A percentile compares a stretch with the other conserved stretches of the same genome.
phyloP scores from a whole-genome alignment of 2,113 vertebrate species.

The Salminus brasiliensis region DNA sequence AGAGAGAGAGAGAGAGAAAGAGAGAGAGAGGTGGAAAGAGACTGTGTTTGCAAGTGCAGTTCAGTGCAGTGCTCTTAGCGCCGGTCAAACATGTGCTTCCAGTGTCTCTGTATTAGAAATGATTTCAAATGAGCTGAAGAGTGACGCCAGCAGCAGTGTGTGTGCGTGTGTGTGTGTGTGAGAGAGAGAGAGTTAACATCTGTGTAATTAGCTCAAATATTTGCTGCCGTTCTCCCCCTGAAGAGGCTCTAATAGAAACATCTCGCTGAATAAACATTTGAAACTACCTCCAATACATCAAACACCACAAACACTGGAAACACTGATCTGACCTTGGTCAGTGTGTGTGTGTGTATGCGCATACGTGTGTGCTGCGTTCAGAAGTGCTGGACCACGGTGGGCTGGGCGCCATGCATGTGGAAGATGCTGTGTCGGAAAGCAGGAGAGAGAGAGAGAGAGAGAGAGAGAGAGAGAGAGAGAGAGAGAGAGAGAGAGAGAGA shows the following conservation, averaged over 20 bases:
- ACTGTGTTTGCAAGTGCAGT: constrained; percentile 25
- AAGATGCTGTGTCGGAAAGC: constrained; percentile 42
- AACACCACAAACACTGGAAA: constrained; percentile 3
- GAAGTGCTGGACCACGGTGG: constrained; percentile 25
- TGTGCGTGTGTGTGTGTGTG: no score
- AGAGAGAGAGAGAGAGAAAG: constrained; percentile 1
- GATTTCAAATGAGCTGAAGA: neutral
- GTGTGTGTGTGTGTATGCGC: neutral
- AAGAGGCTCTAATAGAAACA: neutral
- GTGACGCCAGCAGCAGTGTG: neutral
- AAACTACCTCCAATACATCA: constrained; percentile 16
- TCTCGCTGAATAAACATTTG: neutral
- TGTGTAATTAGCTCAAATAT: constrained; percentile 13
- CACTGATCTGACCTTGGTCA: constrained; percentile 44
- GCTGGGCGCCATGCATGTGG: constrained; percentile 53
- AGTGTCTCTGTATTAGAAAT: constrained; percentile 30
- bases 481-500: constrained; percentile 29
- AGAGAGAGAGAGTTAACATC: no score
- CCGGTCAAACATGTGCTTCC: constrained; percentile 45
- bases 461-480: constrained; percentile 13
- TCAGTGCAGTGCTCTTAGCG: constrained; percentile 34
- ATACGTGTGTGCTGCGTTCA: neutral
- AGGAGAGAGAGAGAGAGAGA: neutral
- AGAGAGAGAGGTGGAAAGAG: neutral
- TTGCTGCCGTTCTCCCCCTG: neutral